A percentile compares a stretch with the other conserved stretches of the same genome.
Evolutionary conservation across 1,140 invertebrate genomes (phyloP).

Genomic region (Oncopodura yosiiana): DNA sequence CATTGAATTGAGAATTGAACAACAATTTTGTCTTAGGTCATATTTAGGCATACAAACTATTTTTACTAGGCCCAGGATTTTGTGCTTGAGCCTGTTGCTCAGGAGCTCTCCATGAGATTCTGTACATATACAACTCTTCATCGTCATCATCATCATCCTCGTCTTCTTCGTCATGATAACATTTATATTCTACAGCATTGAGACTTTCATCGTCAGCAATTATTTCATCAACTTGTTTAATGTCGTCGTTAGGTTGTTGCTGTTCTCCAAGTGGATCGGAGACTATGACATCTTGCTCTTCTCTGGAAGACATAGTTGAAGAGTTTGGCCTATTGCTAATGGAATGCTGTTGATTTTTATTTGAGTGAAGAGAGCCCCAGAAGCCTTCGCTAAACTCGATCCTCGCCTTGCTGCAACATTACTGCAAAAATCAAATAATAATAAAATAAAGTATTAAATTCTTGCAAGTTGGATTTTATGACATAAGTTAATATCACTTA

Average conservation of each 20-base stretch:
- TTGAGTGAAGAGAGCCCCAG: slow-evolving; percentile 3
- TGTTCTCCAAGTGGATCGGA: not conserved
- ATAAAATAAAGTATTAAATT: not conserved
- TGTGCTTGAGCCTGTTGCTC: not conserved
- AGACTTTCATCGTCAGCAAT: not conserved
- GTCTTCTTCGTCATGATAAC: slow-evolving; percentile 3
- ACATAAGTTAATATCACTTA: not conserved
- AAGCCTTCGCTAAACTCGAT: slow-evolving; percentile 28
- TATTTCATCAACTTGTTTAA: not conserved
- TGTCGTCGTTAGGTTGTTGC: not conserved
- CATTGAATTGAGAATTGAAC: not conserved
- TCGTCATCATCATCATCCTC: slow-evolving; percentile 2
- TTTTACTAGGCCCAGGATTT: not conserved
- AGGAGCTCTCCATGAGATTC: not conserved
- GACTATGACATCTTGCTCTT: not conserved
- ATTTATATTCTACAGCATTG: not conserved
- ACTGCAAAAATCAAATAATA: not conserved
- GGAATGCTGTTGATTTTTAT: not conserved
- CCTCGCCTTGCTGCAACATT: slow-evolving; percentile 23
- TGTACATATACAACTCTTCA: not conserved
- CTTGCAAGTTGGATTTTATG: not conserved
- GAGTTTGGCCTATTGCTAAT: not conserved
- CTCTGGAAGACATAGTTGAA: not conserved
- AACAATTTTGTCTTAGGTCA: no score
- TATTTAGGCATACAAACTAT: not conserved